A percentile compares a stretch with the other conserved stretches of the same genome.
These are phyloP conservation scores for Struthio camelus DNA, from an alignment of 2,113 vertebrate species.

Conservation along the genomic window DNA sequence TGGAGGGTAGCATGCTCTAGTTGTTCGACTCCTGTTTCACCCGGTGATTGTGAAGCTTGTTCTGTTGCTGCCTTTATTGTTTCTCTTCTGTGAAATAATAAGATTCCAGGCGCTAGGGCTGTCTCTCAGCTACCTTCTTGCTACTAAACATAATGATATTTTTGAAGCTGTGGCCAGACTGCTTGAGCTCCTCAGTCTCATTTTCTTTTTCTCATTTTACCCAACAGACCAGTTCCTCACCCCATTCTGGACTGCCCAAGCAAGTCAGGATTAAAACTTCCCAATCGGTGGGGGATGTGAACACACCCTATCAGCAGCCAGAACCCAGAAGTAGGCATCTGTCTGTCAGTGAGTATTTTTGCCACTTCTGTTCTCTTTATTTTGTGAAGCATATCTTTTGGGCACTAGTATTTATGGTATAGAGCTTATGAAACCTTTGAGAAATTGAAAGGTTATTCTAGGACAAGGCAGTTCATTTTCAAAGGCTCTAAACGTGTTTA, in stretches of 20 bases:
- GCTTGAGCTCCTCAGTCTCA: not conserved
- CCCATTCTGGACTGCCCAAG: conserved; percentile 84
- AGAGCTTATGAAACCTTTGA: not conserved
- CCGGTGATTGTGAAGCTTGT: not conserved
- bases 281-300: conserved; percentile 92
- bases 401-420: not conserved
- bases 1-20: not conserved
- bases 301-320: conserved; percentile 83
- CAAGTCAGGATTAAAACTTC: conserved; percentile 97
- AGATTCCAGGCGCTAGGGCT: not conserved
- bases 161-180: not conserved
- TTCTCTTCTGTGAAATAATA: not conserved
- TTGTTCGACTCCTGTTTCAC: not conserved
- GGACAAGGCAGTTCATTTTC: conserved; percentile 31
- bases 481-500: conserved; percentile 26
- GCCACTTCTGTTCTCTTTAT: not conserved
- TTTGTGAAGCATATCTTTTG: not conserved
- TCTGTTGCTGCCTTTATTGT: not conserved
- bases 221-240: conserved; percentile 78
- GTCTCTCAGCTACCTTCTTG: not conserved
- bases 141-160: not conserved
- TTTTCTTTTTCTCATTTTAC: conserved; percentile 26
- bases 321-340: conserved; percentile 92
- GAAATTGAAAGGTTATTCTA: conserved; percentile 31
- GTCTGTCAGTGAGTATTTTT: conserved; percentile 88